Conservation (phyloP, 1,140 invertebrate genomes). For the Galendromus occidentalis region DNA sequence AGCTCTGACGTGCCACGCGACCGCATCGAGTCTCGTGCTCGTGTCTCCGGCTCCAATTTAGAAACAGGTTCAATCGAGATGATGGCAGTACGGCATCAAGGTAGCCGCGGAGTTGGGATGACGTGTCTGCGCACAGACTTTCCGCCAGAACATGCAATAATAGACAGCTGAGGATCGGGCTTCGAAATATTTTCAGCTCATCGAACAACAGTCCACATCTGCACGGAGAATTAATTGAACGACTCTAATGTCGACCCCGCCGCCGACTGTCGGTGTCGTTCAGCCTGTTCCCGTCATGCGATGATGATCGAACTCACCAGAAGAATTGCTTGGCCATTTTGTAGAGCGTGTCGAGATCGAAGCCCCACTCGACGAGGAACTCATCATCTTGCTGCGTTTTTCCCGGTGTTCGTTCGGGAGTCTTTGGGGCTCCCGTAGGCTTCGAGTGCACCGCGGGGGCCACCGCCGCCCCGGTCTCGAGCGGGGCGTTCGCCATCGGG, state of each 20-base stretch:
- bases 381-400: not conserved
- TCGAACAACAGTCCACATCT: not conserved
- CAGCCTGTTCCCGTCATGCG: not conserved
- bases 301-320: constrained; percentile 14
- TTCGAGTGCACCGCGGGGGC: no score
- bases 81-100: no score
- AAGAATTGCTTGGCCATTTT: constrained; percentile 17
- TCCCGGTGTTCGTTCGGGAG: no score
- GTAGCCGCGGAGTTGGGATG: no score
- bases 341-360: constrained; percentile 16
- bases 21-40: no score
- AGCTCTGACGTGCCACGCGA: no score
- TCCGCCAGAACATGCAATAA: not conserved
- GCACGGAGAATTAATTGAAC: not conserved
- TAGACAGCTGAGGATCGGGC: not conserved
- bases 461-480: no score
- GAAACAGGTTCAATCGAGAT: no score
- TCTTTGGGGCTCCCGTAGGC: no score
- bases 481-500: no score
- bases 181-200: not conserved
- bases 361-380: constrained; percentile 15
- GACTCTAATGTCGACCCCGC: not conserved
- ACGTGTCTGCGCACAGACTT: not conserved
- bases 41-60: no score
- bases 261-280: not conserved